Evolutionary conservation across 2,113 vertebrate species (phyloP), one percentile per base, ranked within the genome.

Genomic region (Hyaena hyaena): DNA sequence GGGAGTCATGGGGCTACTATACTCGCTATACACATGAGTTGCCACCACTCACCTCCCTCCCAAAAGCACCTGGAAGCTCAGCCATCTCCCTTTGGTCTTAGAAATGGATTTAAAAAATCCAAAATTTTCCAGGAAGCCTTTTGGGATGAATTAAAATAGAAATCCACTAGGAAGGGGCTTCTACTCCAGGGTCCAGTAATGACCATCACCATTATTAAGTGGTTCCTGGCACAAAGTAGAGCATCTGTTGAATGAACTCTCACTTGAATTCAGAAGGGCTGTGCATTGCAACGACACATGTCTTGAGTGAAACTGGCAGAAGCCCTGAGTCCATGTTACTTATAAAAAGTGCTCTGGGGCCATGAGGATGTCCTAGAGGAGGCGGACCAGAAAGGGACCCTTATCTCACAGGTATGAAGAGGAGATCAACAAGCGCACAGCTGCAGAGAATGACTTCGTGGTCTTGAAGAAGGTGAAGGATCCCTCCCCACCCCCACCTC

Each of bases 381-480:
- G 39, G 85, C 0, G 68, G 79, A 79, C 11, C 90, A 53, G 86
- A 28, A 31, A 74, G n/a, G 1, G 58, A 0, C 24, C 97, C 96
- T 98, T 11, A 6, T 68, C 90, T 79, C 94, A 24, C 93, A 99
- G 99, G 95, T 99, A 99, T 26, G 99, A 99, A 97, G 99, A 99
- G n/a, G 99, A 99, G 98, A 99, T 99, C 98, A 99, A 99, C 98
- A 99, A 98, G 39, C 99, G 99, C 61, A 98, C 98, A 12, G 88
- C 89, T 86, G 98, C 98, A 85, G 99, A 99, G 98, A 99, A 99
- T 23, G 99, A 99, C 48, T 99, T 99, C 98, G 99, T 99, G 73
- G 96, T 99, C 96, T 93, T 99, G 90, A 99, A 99, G 98, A 99
- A 99, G 99, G 99, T 99, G 93, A 98, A 50, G 96, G 28, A 8